These are phyloP conservation scores for Boloria selene DNA, from an alignment of 2,888 invertebrate species.

Conservation along the genomic window DNA sequence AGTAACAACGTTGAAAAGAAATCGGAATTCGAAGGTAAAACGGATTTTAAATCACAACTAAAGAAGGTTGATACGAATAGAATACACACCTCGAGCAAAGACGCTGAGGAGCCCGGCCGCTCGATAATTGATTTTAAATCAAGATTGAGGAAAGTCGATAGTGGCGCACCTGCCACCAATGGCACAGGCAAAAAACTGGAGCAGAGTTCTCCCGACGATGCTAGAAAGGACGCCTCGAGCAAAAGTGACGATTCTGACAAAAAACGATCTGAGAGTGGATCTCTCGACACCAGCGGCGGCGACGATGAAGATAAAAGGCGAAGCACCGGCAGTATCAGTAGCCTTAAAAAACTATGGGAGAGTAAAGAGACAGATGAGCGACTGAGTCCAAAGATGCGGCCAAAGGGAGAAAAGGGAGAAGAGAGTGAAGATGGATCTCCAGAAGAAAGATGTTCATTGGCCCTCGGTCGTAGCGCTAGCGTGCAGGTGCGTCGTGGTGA, in stretches of 20 bases:
- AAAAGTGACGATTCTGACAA: constrained; percentile 74
- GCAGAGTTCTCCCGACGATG: constrained; percentile 65
- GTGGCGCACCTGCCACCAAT: constrained; percentile 60
- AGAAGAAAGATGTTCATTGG: constrained; percentile 50
- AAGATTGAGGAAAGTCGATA: constrained; percentile 90
- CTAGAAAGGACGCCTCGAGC: constrained; percentile 54
- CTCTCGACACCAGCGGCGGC: constrained; percentile 64
- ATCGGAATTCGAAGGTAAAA: constrained; percentile 56
- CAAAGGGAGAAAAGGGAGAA: constrained; percentile 49
- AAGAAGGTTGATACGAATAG: constrained; percentile 89
- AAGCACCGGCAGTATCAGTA: constrained; percentile 96
- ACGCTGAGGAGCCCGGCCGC: constrained; percentile 75
- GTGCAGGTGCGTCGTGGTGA: constrained; percentile 49
- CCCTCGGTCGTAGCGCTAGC: constrained; percentile 47
- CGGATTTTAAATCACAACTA: constrained; percentile 85
- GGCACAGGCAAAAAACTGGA: constrained; percentile 56
- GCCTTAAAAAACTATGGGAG: constrained; percentile 96
- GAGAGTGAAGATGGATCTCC: constrained; percentile 60
- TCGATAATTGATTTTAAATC: constrained; percentile 93
- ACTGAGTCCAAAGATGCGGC: constrained; percentile 84
- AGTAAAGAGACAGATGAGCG: constrained; percentile 86
- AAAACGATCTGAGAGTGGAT: constrained; percentile 64
- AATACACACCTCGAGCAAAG: constrained; percentile 77
- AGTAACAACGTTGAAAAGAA: constrained; percentile 51
- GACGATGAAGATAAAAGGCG: constrained; percentile 93